Evolutionary conservation across 2,888 invertebrate genomes (phyloP), one percentile per base, ranked within the genome.

Genomic region (Tenthredo livida): DNA sequence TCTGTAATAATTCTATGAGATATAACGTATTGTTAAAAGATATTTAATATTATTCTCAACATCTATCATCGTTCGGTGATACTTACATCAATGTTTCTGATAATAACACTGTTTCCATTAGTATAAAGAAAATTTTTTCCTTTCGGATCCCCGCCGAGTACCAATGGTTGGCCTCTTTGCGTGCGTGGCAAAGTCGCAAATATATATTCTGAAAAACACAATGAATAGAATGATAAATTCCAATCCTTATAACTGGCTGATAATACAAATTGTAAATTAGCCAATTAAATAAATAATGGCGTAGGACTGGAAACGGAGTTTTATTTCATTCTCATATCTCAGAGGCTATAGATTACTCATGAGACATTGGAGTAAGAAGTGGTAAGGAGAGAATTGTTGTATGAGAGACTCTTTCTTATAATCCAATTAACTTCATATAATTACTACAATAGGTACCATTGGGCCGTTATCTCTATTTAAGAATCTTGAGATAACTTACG

Each of bases 61-160:
- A 33, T 80, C 67, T 47, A 67, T 33, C 17, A 61, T 73, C 33
- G 73, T 7, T 29, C n/a, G 7, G 33, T n/a, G 9, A 83, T 29
- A 93, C 94, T 94, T 93, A 97, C 97, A 91, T 98, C 97, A 90
- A 99, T 98, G 94, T 99, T 97, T 89, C 99, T 95, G 92, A 99
- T 99, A 92, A 99, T 98, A 87, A 99, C 99, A 90, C 98, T 99
- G 93, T 99, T 98, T 88, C 99, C 99, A 95, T 99, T 99, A 87
- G 98, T 97, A 93, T 99, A 99, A 83, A 99, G 95, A 94, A 99
- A 98, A 92, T 97, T 99, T 91, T 98, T 98, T 82, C 99, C 99
- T 94, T 99, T 99, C 3, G 99, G 99, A 94, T 99, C 99, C 65
- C 97, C 97, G 85, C 98, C 98, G 90, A 99, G 94, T 84, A 99